A percentile compares a stretch with the other conserved stretches of the same genome.
Evolutionary conservation across 2,888 invertebrate genomes (phyloP).

Genomic region (Lymantria monacha): DNA sequence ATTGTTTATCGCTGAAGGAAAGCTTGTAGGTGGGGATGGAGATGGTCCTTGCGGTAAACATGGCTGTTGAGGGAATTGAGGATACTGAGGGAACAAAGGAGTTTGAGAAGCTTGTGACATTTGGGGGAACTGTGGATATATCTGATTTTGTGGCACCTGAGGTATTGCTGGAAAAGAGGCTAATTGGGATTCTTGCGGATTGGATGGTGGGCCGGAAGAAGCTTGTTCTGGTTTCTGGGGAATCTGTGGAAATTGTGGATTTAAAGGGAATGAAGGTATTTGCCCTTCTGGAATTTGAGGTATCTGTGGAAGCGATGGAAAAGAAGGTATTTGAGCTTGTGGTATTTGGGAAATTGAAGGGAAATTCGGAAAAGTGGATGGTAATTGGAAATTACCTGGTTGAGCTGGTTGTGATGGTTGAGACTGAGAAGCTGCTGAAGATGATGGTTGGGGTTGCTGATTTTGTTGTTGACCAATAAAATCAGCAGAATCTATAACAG

Average conservation of each 20-base stretch:
- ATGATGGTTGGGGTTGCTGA: not conserved
- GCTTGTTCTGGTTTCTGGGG: constrained; percentile 5
- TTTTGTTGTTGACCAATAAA: constrained; percentile 32
- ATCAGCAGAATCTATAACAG: constrained; percentile 70
- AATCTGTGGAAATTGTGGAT: constrained; percentile 4
- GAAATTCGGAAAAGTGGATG: constrained; percentile 3
- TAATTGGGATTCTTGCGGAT: not conserved
- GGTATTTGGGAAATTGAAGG: not conserved
- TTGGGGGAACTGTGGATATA: constrained; percentile 27
- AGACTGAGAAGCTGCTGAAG: not conserved
- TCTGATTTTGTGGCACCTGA: constrained; percentile 13
- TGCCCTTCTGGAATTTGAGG: constrained; percentile 1
- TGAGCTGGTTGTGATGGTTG: not conserved
- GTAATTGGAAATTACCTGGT: not conserved
- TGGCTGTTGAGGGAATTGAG: constrained; percentile 41
- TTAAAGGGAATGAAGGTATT: not conserved
- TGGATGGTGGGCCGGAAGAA: not conserved
- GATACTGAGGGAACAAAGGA: constrained; percentile 33
- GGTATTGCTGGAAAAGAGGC: not conserved
- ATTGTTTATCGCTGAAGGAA: constrained; percentile 46
- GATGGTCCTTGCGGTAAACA: constrained; percentile 44
- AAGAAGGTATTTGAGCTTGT: not conserved
- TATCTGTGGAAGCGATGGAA: not conserved
- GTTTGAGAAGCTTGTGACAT: constrained; percentile 1
- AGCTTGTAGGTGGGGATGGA: constrained; percentile 47